Evolutionary conservation across 2,113 vertebrate genomes (phyloP).

Genomic region (Emydura subglobosa): DNA sequence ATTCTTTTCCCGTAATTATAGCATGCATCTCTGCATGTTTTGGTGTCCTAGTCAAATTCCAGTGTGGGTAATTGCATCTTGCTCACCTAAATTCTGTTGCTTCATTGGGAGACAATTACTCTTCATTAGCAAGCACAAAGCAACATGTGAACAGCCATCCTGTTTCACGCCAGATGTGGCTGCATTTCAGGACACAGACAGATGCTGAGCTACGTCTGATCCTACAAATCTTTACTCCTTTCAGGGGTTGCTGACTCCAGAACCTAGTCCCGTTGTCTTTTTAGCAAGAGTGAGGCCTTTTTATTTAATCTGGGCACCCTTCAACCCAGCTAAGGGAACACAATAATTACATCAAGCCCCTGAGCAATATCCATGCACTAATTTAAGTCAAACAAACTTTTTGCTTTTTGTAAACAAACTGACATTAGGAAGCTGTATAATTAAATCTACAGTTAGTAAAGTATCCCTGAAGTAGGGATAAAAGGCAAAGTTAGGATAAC

Average conservation of each 20-base stretch:
- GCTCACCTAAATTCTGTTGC: conserved; percentile 23
- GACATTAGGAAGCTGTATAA: conserved; percentile 4
- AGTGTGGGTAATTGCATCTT: conserved; percentile 43
- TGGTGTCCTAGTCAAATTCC: conserved; percentile 40
- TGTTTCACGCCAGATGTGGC: not conserved
- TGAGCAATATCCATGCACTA: not conserved
- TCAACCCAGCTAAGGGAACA: not conserved
- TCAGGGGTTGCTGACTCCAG: not conserved
- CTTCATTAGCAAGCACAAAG: conserved; percentile 49
- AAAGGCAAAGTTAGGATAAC: not conserved
- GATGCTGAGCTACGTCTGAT: conserved; percentile 31
- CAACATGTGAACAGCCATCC: not conserved
- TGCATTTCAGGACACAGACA: not conserved
- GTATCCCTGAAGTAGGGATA: conserved; percentile 6
- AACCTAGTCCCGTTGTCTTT: not conserved
- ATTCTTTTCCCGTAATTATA: conserved; percentile 30
- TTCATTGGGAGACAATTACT: conserved; percentile 28
- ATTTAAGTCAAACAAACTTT: not conserved
- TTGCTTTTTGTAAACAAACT: not conserved
- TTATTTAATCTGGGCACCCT: not conserved
- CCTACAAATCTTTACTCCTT: not conserved
- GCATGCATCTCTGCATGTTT: not conserved
- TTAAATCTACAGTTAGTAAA: not conserved
- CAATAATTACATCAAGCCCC: not conserved
- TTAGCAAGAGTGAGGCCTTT: not conserved